A percentile compares a stretch with the other conserved stretches of the same genome.
phyloP scores from a whole-genome alignment of 2,113 vertebrate genomes.

The Phalacrocorax pelagicus region DNA sequence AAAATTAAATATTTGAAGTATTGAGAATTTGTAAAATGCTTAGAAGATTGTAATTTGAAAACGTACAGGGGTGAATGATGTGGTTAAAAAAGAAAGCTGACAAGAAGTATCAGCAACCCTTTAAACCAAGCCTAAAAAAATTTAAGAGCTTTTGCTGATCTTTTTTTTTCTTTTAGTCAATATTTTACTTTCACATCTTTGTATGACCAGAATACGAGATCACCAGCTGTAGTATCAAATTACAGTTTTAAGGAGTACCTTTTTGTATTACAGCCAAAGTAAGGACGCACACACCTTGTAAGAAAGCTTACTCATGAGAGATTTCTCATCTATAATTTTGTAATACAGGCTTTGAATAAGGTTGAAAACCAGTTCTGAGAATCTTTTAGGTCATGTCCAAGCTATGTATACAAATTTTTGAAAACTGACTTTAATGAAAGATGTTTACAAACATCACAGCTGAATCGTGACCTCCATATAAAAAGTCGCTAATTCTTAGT shows the following conservation, averaged over 20 bases:
- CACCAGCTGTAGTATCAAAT: neutral
- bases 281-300: neutral
- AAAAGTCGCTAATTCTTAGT: neutral
- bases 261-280: neutral
- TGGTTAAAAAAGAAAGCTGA: neutral
- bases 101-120: neutral
- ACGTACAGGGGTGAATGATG: neutral
- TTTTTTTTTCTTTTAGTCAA: neutral
- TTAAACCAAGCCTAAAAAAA: neutral
- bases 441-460: neutral
- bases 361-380: neutral
- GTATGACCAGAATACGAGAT: neutral
- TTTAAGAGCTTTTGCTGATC: neutral
- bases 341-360: neutral
- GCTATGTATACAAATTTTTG: neutral
- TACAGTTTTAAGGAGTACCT: neutral
- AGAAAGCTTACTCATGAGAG: neutral
- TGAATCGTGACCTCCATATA: neutral
- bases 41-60: neutral
- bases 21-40: neutral
- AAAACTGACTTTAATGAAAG: neutral
- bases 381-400: neutral
- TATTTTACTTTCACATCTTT: neutral
- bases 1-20: neutral
- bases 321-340: neutral